Evolutionary conservation across 2,888 invertebrate species (phyloP).

Genomic region (Syrphus vitripennis): DNA sequence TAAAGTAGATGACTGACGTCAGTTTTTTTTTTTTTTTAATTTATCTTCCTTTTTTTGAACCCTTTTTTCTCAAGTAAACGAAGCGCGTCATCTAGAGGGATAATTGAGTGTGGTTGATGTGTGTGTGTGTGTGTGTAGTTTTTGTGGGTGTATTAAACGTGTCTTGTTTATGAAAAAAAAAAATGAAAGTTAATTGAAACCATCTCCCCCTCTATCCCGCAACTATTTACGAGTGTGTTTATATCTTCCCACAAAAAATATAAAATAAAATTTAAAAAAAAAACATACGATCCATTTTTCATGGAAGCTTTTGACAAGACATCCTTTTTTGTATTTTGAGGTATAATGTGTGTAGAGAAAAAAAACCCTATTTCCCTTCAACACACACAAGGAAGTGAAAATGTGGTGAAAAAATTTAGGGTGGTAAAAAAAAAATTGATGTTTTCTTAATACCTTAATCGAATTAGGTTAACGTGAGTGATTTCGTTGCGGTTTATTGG

Average conservation of each 20-base stretch:
- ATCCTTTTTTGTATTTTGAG: background rate
- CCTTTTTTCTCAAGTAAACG: background rate
- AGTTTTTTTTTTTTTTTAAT: conserved; percentile 34
- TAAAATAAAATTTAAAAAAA: background rate
- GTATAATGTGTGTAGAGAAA: background rate
- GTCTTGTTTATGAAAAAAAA: background rate
- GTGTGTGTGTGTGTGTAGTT: background rate
- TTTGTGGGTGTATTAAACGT: background rate
- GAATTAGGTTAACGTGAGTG: conserved; percentile 34
- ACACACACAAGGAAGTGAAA: background rate
- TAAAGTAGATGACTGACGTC: conserved; percentile 49
- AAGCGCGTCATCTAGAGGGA: background rate
- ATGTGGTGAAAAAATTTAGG: background rate
- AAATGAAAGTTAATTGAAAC: background rate
- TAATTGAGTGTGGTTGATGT: background rate
- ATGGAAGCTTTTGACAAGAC: background rate
- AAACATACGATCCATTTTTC: background rate
- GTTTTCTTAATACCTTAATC: conserved; percentile 29
- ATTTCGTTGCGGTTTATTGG: conserved; percentile 23
- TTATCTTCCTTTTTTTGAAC: background rate
- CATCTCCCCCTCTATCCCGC: background rate
- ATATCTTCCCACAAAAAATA: background rate
- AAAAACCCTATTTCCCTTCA: background rate
- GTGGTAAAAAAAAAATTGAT: background rate
- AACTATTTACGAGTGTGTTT: too few relatives aligned